Conservation (phyloP, 2,888 invertebrate species). For the Dyspetes luteomarginatus region DNA sequence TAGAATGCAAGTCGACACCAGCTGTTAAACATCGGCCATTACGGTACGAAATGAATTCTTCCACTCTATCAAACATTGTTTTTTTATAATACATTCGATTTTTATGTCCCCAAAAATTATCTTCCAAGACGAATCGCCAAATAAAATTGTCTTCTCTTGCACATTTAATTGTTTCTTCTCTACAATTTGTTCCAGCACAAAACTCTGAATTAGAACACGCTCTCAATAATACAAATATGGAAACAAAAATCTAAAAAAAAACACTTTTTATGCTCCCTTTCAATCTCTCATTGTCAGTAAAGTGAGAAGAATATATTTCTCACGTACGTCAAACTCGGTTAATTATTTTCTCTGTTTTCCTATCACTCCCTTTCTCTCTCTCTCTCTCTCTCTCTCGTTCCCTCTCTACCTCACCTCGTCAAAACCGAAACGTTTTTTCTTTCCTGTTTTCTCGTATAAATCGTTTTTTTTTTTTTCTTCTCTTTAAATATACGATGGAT, state of each 20-base stretch:
- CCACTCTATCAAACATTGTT: no score
- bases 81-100: no score
- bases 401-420: constrained; percentile 20
- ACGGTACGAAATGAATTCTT: no score
- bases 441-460: constrained; percentile 45
- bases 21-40: no score
- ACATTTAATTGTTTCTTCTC: no score
- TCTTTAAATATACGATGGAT: constrained; percentile 75
- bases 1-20: no score
- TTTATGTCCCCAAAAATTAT: no score
- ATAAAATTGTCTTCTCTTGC: no score
- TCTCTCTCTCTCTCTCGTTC: background rate
- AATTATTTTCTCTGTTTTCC: background rate
- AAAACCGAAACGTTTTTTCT: constrained; percentile 26
- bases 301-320: constrained; percentile 25
- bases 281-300: constrained; percentile 3
- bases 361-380: constrained; percentile 11
- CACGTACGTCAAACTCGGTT: constrained; percentile 34
- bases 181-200: no score
- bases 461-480: constrained; percentile 31
- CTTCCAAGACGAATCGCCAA: no score
- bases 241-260: constrained; percentile 5
- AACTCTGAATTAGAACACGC: constrained; percentile 1
- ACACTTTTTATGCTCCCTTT: constrained; percentile 31
- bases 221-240: constrained; percentile 7